Percentiles rank a stretch among this genome's conserved stretches.
These are phyloP conservation scores for Horisme vitalbata DNA, from an alignment of 2,888 invertebrate species.

Conservation along the genomic window DNA sequence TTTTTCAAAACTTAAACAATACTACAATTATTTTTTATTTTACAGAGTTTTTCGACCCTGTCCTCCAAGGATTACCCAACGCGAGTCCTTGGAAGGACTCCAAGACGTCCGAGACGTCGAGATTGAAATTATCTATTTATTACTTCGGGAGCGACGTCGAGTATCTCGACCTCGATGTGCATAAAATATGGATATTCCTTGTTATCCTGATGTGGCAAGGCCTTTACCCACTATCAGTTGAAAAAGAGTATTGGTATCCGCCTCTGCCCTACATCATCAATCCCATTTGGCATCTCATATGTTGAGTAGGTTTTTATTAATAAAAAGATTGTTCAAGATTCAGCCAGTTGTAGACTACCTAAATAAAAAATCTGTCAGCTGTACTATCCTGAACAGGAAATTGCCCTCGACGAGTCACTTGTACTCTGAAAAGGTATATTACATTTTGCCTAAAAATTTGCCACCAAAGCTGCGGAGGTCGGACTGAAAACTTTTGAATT, in stretches of 20 bases:
- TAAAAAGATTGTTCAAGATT: neutral
- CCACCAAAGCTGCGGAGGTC: slow-evolving; percentile 3
- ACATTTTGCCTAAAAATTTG: slow-evolving; percentile 1
- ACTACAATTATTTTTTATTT: too few relatives aligned
- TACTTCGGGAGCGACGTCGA: too few relatives aligned
- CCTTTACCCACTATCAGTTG: neutral
- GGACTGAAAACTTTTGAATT: slow-evolving; percentile 17
- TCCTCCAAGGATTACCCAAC: too few relatives aligned
- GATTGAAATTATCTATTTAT: too few relatives aligned
- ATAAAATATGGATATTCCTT: neutral
- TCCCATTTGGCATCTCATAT: neutral
- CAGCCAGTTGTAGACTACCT: too few relatives aligned
- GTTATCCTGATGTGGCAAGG: neutral
- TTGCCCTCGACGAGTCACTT: slow-evolving; percentile 14
- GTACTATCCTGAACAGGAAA: neutral
- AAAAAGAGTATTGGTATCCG: neutral
- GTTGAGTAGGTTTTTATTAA: neutral
- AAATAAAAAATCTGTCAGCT: too few relatives aligned
- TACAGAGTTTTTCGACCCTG: too few relatives aligned
- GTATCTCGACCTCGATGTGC: too few relatives aligned
- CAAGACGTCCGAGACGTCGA: too few relatives aligned
- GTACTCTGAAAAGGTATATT: slow-evolving; percentile 10
- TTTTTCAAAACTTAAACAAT: too few relatives aligned
- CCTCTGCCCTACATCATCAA: neutral
- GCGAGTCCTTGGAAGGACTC: too few relatives aligned